Conservation (phyloP, 2,888 invertebrate species). For the Drosophila anomelani region DNA sequence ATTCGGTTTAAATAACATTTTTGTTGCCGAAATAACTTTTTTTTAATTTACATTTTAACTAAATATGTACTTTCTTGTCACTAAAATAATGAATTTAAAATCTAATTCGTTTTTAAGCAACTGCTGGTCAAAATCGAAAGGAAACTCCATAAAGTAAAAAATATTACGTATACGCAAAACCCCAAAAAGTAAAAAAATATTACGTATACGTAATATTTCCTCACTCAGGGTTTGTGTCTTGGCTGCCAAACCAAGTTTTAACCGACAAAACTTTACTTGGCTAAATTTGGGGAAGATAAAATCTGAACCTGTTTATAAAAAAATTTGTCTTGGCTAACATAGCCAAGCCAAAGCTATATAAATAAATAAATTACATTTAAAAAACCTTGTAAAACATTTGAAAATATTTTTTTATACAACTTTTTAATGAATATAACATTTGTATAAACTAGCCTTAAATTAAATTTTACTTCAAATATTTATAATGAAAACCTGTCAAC, state of each 20-base stretch:
- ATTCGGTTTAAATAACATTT: too few species aligned
- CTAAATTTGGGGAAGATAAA: conserved; percentile 6
- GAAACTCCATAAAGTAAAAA: not conserved
- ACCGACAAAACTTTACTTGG: not conserved
- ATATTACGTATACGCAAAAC: conserved; percentile 44
- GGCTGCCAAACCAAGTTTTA: conserved; percentile 19
- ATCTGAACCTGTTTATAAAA: not conserved
- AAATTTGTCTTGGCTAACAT: conserved; percentile 4
- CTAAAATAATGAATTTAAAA: not conserved
- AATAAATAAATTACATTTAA: not conserved
- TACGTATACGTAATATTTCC: conserved; percentile 50
- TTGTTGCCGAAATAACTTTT: too few species aligned
- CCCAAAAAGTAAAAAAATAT: not conserved
- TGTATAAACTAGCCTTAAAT: fast-evolving
- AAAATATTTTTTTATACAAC: not conserved
- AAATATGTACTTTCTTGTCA: not conserved
- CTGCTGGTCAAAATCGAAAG: not conserved
- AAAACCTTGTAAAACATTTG: not conserved
- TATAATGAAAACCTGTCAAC: conserved; percentile 40
- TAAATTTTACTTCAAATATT: not conserved
- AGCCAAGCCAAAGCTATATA: not conserved
- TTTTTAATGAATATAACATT: not conserved
- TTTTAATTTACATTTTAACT: too few species aligned
- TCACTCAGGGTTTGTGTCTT: conserved; percentile 37
- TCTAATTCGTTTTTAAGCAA: too few species aligned